Percentiles rank a stretch among this genome's conserved stretches.
Conservation (phyloP, 2,797 vertebrate species). For the Neosilurus mollespiculum region DNA sequence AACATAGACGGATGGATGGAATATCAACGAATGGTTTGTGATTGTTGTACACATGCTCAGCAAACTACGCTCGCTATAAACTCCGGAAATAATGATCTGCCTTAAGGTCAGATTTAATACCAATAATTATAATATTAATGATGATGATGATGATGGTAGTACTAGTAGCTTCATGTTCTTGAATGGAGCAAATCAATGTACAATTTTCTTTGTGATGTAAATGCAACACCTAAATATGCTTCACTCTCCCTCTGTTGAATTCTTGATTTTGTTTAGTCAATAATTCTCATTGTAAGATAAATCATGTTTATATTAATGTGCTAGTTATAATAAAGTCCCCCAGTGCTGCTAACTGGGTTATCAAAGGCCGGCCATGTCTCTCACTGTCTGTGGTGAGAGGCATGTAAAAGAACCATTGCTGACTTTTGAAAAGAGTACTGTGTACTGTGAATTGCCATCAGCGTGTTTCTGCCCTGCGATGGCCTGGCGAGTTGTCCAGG, state of each 20-base stretch:
- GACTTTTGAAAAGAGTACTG: too few relatives aligned
- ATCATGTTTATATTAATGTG: background rate
- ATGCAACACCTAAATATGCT: background rate
- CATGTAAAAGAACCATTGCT: too few relatives aligned
- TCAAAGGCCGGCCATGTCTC: too few relatives aligned
- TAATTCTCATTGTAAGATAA: background rate
- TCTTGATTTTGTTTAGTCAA: background rate
- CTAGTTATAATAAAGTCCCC: background rate
- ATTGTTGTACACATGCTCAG: slow-evolving; percentile 23
- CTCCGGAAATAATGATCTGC: slow-evolving; percentile 13
- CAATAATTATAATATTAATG: background rate
- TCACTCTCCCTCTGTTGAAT: background rate
- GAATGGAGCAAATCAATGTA: background rate
- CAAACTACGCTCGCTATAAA: background rate
- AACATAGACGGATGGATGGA: slow-evolving; percentile 44
- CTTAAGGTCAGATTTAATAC: background rate
- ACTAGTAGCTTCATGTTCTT: background rate
- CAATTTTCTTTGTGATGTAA: background rate
- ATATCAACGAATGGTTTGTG: slow-evolving; percentile 47
- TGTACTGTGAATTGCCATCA: too few relatives aligned
- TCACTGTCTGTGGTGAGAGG: too few relatives aligned
- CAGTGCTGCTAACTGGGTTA: too few relatives aligned
- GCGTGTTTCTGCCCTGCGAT: too few relatives aligned
- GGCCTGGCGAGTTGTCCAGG: too few relatives aligned
- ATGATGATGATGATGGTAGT: too few relatives aligned